phyloP scores from a whole-genome alignment of 1,140 invertebrate genomes.

The Atta texana region DNA sequence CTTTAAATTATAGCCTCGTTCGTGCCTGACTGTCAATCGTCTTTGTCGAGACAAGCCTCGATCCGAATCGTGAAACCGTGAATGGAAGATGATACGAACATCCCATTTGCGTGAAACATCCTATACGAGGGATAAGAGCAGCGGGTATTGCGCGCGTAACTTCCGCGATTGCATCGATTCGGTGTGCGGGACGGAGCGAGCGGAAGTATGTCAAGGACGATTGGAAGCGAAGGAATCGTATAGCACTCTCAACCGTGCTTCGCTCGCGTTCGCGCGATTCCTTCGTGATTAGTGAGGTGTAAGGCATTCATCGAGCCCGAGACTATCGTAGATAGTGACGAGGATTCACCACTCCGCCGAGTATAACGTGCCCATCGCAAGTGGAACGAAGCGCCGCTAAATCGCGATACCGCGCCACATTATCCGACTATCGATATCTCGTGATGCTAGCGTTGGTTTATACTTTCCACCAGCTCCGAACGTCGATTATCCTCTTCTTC shows the following conservation, averaged over 20 bases:
- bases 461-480: neutral
- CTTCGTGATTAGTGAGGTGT: constrained; percentile 8
- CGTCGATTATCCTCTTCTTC: neutral
- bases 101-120: constrained; percentile 4
- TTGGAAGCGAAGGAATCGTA: constrained; percentile 55
- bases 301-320: neutral
- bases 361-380: constrained; percentile 24
- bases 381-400: constrained; percentile 16
- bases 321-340: neutral
- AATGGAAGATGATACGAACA: neutral
- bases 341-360: neutral
- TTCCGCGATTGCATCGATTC: constrained; percentile 60
- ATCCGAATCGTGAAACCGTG: neutral
- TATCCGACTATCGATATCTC: constrained; percentile 6
- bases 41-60: neutral
- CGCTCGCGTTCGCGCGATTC: constrained; percentile 31
- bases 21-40: neutral
- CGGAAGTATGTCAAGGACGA: constrained; percentile 60
- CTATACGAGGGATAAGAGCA: constrained; percentile 52
- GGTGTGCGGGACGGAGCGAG: constrained; percentile 47
- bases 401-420: neutral
- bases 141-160: constrained; percentile 58
- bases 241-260: constrained; percentile 21
- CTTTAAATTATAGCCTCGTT: neutral
- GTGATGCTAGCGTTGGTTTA: neutral